Percentiles rank a stretch among this genome's conserved stretches.
These are phyloP conservation scores for Cecidostiba fungosa DNA, from an alignment of 2,888 invertebrate species.

Conservation along the genomic window DNA sequence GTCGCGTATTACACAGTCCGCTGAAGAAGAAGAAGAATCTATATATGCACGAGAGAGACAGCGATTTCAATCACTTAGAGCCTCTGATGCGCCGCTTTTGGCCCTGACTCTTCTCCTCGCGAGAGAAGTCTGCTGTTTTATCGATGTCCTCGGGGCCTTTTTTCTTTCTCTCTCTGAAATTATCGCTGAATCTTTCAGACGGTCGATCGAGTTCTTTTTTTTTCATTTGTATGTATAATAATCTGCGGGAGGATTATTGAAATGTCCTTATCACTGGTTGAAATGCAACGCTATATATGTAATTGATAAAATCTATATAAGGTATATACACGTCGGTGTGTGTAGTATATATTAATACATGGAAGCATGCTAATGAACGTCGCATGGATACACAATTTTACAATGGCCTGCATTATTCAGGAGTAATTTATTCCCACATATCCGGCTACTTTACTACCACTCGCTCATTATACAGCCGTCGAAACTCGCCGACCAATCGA, in stretches of 20 bases:
- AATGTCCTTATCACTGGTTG: neutral
- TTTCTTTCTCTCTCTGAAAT: neutral
- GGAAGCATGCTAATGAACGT: neutral
- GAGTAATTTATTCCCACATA: neutral
- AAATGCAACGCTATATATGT: neutral
- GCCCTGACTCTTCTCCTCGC: neutral
- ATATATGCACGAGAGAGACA: neutral
- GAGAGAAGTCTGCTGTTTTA: neutral
- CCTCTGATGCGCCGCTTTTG: neutral
- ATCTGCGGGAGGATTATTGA: neutral
- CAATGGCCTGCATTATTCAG: neutral
- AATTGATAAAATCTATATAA: neutral
- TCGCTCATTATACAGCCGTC: neutral
- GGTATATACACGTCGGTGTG: neutral
- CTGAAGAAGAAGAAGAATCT: conserved; percentile 1
- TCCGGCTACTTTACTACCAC: neutral
- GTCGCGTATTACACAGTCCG: conserved; percentile 9
- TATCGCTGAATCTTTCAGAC: neutral
- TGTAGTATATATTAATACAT: neutral
- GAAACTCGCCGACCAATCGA: neutral
- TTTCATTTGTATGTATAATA: neutral
- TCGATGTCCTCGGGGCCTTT: neutral
- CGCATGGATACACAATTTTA: neutral
- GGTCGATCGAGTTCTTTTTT: too few species aligned
- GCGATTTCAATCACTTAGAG: neutral